Evolutionary conservation across 2,113 vertebrate species (phyloP), one percentile per base, ranked within the genome.

Genomic region (Coracopsis vasa): DNA sequence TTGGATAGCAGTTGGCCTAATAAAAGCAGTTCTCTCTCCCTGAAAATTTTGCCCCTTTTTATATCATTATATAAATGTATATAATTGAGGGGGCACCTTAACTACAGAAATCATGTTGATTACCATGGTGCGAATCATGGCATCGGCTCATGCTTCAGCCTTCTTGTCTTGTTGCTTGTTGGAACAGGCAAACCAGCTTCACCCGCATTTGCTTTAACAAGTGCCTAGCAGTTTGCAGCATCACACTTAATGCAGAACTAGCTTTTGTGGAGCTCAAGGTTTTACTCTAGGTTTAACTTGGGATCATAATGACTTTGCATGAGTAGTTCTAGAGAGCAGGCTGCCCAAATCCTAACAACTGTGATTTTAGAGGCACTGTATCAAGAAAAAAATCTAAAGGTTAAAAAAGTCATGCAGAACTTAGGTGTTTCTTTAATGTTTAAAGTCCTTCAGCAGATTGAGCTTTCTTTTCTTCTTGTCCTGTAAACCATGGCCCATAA

Each of bases 301-400:
- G 60, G 50, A 15, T 19, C 20, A 18, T 54, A 37, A 62, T 0
- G 0, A 13, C 33, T 70, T 84, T 9, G 35, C 31, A 10, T 33
- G 31, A 50, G 18, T 61, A 28, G 31, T 53, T 42, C 35, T 58
- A 48, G 64, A 66, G 12, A 80, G 62, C 0, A 69, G 23, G 6
- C 27, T 58, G 20, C 48, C 9, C 17, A 4, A 31, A 56, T 56
- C 71, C n/a, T 83, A 64, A 47, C 20, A 60, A 7, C 0, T 39
- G 44, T 86, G 71, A 35, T 50, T 86, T 61, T 50, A 71, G 50
- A 78, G 71, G 33, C 3, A 3, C 25, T 71, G n/a, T 51, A 51
- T 17, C 19, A 44, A 50, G 54, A 75, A 80, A 45, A 45, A 37
- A 70, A 33, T 6, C 21, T 70, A 2, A 29, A 39, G 19, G 28